These are phyloP conservation scores for Paradoxurus hermaphroditus DNA, from an alignment of 2,113 vertebrate genomes.

Conservation along the genomic window DNA sequence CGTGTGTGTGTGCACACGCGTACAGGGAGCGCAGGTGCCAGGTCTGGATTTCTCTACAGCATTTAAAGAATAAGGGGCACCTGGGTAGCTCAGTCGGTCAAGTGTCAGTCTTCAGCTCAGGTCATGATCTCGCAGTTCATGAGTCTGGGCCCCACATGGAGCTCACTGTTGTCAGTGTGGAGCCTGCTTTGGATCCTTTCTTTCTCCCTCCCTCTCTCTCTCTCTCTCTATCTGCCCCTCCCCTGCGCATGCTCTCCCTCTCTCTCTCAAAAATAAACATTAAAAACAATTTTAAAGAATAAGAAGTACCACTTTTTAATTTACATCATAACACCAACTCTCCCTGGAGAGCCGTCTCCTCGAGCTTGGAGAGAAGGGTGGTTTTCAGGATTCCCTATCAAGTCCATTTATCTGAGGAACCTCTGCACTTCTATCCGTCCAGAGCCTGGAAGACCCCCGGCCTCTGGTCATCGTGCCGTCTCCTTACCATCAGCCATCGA, in stretches of 20 bases:
- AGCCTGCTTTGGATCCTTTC: too few species aligned
- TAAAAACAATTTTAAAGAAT: too few species aligned
- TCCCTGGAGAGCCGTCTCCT: neutral
- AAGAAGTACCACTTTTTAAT: neutral
- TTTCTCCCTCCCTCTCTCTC: too few species aligned
- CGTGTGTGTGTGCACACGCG: too few species aligned
- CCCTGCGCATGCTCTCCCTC: too few species aligned
- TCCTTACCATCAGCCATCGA: neutral
- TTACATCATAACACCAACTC: neutral
- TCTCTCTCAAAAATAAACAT: too few species aligned
- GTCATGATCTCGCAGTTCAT: too few species aligned
- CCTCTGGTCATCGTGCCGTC: neutral
- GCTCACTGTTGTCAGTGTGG: too few species aligned
- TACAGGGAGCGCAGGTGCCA: neutral
- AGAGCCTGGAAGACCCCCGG: neutral
- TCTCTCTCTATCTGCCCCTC: too few species aligned
- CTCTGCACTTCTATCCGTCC: rapidly evolving
- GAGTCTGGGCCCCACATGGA: too few species aligned
- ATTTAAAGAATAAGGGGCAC: neutral
- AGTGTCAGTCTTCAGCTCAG: too few species aligned
- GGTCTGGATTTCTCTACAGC: neutral
- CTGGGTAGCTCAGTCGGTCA: too few species aligned
- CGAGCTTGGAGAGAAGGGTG: neutral
- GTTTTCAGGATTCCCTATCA: neutral
- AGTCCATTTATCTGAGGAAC: neutral